Evolutionary conservation across 2,797 vertebrate species (phyloP), one percentile per base, ranked within the genome.

Genomic region (Bucorvus abyssinicus): DNA sequence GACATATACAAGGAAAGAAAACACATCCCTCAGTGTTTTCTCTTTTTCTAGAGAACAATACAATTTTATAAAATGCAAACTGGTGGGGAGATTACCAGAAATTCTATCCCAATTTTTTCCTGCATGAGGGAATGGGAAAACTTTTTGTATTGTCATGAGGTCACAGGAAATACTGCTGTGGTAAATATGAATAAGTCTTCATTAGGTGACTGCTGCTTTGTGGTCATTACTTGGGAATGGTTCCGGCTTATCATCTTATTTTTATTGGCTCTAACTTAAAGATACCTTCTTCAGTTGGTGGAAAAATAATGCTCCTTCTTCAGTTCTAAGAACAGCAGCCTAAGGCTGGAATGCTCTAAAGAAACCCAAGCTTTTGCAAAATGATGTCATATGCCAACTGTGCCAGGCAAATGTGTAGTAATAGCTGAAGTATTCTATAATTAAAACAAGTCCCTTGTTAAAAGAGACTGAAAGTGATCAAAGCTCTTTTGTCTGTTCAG

Each of bases 361-460:
- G 91, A 94, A 93, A 70, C 40, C 59, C 47, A 92, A 95, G 80
- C 79, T 96, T 97, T 96, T 97, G 71, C 85, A 82, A 94, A 97
- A 95, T 96, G 93, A 94, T 95, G 95, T 97, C 93, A 78, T 90
- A 81, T 94, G 92, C 84, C 93, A 85, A 94, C 87, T 84, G 95
- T 95, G 92, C 93, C 95, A 97, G 92, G 82, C 90, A 89, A 97
- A 94, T 85, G 80, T 93, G 96, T 89, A 97, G 71, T 92, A 94
- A 97, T 94, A 79, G 42, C 96, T 97, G 94, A 97, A 96, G 75
- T 84, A 96, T 95, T 97, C 97, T 96, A 77, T 96, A 97, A 98
- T 97, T 94, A 97, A 97, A 97, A 94, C 94, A 98, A 96, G 89
- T 94, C 93, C 59, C 92, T 95, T 96, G 81, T 96, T 96, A 96